phyloP scores from a whole-genome alignment of 2,797 vertebrate species.

The Carcharodon carcharias region DNA sequence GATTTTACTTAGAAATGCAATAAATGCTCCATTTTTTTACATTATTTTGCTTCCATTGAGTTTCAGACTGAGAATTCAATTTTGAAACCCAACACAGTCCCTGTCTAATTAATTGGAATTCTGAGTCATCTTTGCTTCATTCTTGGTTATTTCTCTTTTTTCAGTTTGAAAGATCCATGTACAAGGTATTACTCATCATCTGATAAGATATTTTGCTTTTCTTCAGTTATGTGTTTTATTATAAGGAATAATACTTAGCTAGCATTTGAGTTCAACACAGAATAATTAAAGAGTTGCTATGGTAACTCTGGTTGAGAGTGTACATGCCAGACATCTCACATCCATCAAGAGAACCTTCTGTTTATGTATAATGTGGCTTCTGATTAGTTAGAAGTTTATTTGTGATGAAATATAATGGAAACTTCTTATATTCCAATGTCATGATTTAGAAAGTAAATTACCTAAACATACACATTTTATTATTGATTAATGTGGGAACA shows the following conservation, averaged over 20 bases:
- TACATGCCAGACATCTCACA: background rate
- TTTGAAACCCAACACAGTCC: background rate
- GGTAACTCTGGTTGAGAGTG: background rate
- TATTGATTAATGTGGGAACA: background rate
- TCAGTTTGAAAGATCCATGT: background rate
- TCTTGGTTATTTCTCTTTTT: background rate
- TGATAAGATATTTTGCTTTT: background rate
- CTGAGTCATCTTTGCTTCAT: background rate
- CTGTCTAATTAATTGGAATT: background rate
- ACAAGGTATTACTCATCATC: background rate
- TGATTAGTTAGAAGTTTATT: conserved; percentile 18
- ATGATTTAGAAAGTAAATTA: background rate
- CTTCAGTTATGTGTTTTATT: background rate
- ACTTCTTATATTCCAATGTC: background rate
- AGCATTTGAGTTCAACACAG: background rate
- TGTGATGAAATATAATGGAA: background rate
- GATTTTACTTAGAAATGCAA: background rate
- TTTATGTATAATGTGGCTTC: background rate
- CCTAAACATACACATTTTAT: background rate
- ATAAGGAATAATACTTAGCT: background rate
- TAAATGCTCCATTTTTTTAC: background rate
- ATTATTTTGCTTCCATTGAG: background rate
- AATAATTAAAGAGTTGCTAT: conserved; percentile 30
- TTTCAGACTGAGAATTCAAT: conserved; percentile 8
- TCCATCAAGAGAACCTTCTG: background rate